Evolutionary conservation across 2,888 invertebrate genomes (phyloP).

Genomic region (Heliconius ismenius): DNA sequence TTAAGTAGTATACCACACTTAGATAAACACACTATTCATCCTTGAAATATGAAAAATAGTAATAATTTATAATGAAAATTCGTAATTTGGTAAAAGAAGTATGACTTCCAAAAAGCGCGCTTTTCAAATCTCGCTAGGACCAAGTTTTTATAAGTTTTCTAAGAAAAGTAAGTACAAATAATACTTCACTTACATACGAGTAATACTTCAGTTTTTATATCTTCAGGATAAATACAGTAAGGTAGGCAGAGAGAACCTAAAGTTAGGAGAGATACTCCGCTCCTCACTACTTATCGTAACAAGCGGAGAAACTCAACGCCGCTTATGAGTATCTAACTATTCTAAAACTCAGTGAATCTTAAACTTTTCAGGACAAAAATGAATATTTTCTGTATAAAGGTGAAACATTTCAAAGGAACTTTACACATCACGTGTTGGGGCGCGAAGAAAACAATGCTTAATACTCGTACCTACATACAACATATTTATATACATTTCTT

Average conservation of each 20-base stretch:
- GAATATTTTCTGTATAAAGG: slow-evolving; percentile 20
- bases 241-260: background rate
- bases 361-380: background rate
- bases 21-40: too few species aligned
- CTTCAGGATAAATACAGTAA: too few species aligned
- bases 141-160: background rate
- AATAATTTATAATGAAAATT: too few species aligned
- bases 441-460: slow-evolving; percentile 13
- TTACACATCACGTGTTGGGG: slow-evolving; percentile 20
- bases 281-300: too few species aligned
- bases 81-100: too few species aligned
- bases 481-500: background rate
- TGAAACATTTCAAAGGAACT: slow-evolving; percentile 26
- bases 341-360: slow-evolving; percentile 7
- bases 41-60: too few species aligned
- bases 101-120: background rate
- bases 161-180: background rate
- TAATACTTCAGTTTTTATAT: too few species aligned
- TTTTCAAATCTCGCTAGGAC: too few species aligned
- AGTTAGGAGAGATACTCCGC: too few species aligned
- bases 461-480: background rate
- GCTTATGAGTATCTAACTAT: background rate
- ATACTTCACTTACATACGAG: too few species aligned
- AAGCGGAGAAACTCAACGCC: too few species aligned
- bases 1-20: too few species aligned